These are phyloP conservation scores for Pyrrhura leucotis DNA, from an alignment of 2,797 vertebrate species.

Conservation along the genomic window DNA sequence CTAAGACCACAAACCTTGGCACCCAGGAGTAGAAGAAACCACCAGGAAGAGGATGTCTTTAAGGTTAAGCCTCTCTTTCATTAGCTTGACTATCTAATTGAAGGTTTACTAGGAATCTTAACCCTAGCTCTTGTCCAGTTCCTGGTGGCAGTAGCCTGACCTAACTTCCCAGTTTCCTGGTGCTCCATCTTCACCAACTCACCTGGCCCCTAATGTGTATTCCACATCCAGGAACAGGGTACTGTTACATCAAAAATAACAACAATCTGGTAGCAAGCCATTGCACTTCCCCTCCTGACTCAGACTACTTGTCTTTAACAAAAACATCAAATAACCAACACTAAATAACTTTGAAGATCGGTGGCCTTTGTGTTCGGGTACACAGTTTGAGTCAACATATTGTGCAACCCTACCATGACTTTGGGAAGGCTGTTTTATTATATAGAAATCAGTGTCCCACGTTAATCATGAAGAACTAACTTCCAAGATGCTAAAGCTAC, in stretches of 20 bases:
- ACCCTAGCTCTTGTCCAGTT: neutral
- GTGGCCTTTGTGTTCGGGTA: neutral
- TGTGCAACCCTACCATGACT: neutral
- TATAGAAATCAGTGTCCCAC: neutral
- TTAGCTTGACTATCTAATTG: constrained; percentile 26
- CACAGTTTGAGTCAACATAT: neutral
- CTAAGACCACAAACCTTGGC: neutral
- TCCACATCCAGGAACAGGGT: constrained; percentile 3
- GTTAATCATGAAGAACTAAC: neutral
- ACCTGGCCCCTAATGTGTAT: neutral
- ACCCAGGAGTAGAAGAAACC: neutral
- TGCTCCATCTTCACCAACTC: neutral
- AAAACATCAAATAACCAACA: neutral
- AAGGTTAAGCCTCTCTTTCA: constrained; percentile 30
- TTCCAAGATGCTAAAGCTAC: neutral
- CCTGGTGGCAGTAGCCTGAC: neutral
- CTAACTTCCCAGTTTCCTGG: constrained; percentile 4
- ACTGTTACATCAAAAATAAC: constrained; percentile 38
- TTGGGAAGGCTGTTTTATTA: neutral
- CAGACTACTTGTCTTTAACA: neutral
- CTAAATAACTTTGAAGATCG: neutral
- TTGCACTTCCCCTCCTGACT: neutral
- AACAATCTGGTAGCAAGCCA: neutral
- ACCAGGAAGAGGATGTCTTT: constrained; percentile 28
- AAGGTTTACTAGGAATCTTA: constrained; percentile 31